Percentiles rank a stretch among this genome's conserved stretches.
Conservation (phyloP, 2,888 invertebrate genomes). For the Noctuana brunneofusca region DNA sequence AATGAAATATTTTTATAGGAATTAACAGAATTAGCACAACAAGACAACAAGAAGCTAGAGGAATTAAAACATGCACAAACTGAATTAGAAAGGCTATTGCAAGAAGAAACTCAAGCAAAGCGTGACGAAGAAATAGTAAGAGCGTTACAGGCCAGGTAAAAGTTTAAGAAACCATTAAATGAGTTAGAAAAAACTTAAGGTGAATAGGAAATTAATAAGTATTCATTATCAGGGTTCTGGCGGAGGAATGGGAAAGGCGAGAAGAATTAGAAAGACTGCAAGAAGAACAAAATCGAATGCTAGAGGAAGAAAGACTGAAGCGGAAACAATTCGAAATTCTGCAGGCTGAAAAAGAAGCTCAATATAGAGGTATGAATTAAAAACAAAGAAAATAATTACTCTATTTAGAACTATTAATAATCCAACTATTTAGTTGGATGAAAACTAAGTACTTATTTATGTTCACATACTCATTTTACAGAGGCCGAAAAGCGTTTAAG, state of each 20-base stretch:
- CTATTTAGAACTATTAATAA: no score
- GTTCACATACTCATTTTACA: slow-evolving; percentile 49
- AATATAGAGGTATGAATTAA: slow-evolving; percentile 82
- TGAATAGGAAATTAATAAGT: not conserved
- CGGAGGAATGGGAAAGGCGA: slow-evolving; percentile 92
- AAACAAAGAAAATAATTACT: not conserved
- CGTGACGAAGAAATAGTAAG: slow-evolving; percentile 92
- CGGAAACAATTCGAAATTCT: slow-evolving; percentile 88
- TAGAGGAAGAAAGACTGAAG: slow-evolving; percentile 89
- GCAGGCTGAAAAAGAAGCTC: slow-evolving; percentile 87
- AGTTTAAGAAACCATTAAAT: not conserved
- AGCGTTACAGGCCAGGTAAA: slow-evolving; percentile 85
- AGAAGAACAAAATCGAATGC: slow-evolving; percentile 87
- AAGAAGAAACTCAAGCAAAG: slow-evolving; percentile 93
- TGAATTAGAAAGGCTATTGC: slow-evolving; percentile 87
- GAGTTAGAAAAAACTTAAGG: not conserved
- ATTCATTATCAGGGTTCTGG: slow-evolving; percentile 80
- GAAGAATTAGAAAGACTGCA: slow-evolving; percentile 92
- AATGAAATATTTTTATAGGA: slow-evolving; percentile 72
- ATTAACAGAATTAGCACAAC: slow-evolving; percentile 86
- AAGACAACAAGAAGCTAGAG: slow-evolving; percentile 87
- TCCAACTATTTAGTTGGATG: no score
- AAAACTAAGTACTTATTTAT: no score
- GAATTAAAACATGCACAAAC: slow-evolving; percentile 88
- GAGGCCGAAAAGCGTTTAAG: slow-evolving; percentile 88